Percentiles rank a stretch among this genome's conserved stretches.
These are phyloP conservation scores for Bombus confusus DNA, from an alignment of 1,140 invertebrate genomes.

Conservation along the genomic window DNA sequence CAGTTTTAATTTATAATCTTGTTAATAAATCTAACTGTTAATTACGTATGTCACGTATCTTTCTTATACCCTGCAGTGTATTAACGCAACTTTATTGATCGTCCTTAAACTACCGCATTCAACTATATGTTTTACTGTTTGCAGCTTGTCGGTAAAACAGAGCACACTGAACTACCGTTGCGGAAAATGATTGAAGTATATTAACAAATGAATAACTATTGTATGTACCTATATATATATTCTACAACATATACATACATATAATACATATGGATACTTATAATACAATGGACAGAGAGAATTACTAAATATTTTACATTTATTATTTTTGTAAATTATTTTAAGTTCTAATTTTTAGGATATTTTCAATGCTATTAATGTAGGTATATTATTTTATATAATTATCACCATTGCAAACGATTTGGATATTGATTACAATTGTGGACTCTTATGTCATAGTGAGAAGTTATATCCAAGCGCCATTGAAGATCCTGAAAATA, in stretches of 20 bases:
- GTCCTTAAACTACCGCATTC: conserved; percentile 51
- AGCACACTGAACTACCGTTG: conserved; percentile 51
- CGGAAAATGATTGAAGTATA: conserved; percentile 25
- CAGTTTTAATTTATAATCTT: conserved; percentile 9
- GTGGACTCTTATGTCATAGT: background rate
- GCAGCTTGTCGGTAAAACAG: conserved; percentile 60
- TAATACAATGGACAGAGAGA: no score
- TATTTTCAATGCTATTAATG: background rate
- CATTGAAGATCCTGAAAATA: background rate
- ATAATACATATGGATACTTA: no score
- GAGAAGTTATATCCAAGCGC: background rate
- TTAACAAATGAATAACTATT: background rate
- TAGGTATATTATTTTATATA: background rate
- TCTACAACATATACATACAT: background rate
- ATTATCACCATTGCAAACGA: background rate
- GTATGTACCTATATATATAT: background rate
- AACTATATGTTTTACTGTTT: conserved; percentile 61
- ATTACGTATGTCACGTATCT: conserved; percentile 16
- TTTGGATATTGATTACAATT: no score
- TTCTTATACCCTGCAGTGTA: conserved; percentile 29
- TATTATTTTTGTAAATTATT: background rate
- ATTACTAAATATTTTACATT: background rate
- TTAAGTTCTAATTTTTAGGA: background rate
- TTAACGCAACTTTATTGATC: conserved; percentile 49
- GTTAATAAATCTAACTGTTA: conserved; percentile 23